These are phyloP conservation scores for Silurus glanis DNA, from an alignment of 2,113 vertebrate genomes.

Conservation along the genomic window DNA sequence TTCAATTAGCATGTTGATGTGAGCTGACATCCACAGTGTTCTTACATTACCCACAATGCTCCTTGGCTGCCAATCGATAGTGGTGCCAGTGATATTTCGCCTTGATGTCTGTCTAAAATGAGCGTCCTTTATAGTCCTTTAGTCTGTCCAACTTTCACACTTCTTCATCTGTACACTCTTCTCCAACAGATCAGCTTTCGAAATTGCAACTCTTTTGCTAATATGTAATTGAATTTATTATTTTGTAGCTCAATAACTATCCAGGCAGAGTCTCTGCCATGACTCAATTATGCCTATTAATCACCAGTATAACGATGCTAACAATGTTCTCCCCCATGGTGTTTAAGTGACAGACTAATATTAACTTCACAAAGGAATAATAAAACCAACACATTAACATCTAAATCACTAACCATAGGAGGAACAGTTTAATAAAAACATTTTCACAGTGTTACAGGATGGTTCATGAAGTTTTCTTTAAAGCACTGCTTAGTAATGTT, in stretches of 20 bases:
- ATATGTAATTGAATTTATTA: neutral
- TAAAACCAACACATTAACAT: neutral
- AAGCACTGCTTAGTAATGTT: neutral
- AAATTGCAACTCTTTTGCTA: neutral
- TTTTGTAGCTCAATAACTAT: neutral
- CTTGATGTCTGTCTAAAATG: neutral
- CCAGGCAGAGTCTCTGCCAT: neutral
- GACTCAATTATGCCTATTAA: neutral
- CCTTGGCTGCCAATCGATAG: neutral
- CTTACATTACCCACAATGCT: neutral
- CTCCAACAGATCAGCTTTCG: neutral
- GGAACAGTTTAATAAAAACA: neutral
- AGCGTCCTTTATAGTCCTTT: neutral
- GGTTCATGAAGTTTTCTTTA: neutral
- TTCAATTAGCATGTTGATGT: neutral
- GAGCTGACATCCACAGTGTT: neutral
- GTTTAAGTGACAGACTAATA: neutral
- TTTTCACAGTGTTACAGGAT: neutral
- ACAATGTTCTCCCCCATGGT: neutral
- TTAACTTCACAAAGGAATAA: neutral
- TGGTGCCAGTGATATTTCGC: neutral
- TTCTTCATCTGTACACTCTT: neutral
- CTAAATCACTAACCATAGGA: neutral
- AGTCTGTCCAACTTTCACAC: neutral
- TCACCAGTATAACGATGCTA: neutral